These are phyloP conservation scores for Montipora sp. DNA, from an alignment of 64 coral and sea anemone genomes.

Conservation along the genomic window DNA sequence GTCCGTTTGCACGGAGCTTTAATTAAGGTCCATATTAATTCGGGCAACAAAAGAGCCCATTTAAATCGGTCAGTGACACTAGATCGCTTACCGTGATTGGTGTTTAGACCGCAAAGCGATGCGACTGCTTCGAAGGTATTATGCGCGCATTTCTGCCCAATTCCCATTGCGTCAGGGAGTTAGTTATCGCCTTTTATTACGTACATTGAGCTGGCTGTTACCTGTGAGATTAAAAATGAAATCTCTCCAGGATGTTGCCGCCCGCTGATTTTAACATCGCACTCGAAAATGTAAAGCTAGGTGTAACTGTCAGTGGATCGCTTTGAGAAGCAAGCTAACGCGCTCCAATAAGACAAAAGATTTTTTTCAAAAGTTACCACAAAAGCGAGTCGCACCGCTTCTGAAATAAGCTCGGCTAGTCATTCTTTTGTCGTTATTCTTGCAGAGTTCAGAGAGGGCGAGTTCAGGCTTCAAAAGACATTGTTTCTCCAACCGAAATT, in stretches of 20 bases:
- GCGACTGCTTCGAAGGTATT: no score
- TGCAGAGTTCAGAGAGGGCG: background rate
- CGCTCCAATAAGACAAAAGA: background rate
- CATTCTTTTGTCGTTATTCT: background rate
- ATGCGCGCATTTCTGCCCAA: no score
- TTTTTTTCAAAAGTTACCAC: background rate
- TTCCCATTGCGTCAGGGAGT: background rate
- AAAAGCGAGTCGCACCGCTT: background rate
- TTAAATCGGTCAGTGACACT: no score
- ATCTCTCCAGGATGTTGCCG: background rate
- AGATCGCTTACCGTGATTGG: no score
- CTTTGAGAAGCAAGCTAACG: background rate
- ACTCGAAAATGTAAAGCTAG: background rate
- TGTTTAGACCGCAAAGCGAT: no score
- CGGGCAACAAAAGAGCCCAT: no score
- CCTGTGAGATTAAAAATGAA: background rate
- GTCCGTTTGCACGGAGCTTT: no score
- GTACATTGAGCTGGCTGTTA: background rate
- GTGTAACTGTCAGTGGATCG: background rate
- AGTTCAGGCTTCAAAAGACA: background rate
- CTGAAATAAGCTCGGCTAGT: background rate
- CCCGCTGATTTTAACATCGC: background rate
- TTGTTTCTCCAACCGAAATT: background rate
- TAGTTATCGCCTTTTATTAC: background rate
- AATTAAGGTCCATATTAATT: no score